These are phyloP conservation scores for Orthosia incerta DNA, from an alignment of 2,888 invertebrate genomes.

Conservation along the genomic window DNA sequence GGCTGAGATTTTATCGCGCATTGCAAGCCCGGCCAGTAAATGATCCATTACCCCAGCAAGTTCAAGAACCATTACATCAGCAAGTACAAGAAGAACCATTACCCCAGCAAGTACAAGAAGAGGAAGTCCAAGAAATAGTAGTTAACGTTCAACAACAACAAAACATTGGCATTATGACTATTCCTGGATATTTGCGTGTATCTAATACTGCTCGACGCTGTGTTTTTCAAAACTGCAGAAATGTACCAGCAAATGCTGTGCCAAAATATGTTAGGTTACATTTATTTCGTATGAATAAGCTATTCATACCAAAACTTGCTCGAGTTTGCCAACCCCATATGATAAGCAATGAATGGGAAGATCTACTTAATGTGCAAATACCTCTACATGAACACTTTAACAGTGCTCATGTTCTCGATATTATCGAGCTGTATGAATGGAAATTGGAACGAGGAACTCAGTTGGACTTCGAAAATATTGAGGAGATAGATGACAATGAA, in stretches of 20 bases:
- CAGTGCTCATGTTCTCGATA: slow-evolving; percentile 13
- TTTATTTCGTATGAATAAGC: slow-evolving; percentile 2
- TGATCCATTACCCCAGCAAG: too few relatives aligned
- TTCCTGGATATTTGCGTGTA: too few relatives aligned
- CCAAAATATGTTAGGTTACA: slow-evolving; percentile 7
- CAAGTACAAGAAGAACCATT: slow-evolving; percentile 9
- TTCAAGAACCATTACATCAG: slow-evolving; percentile 18
- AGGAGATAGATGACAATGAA: neutral
- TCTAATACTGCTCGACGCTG: too few relatives aligned
- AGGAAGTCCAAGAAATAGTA: slow-evolving; percentile 19
- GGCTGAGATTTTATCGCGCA: too few relatives aligned
- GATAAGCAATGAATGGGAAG: slow-evolving; percentile 14
- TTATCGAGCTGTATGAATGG: neutral
- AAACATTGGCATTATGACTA: slow-evolving; percentile 18
- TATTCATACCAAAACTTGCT: slow-evolving; percentile 17
- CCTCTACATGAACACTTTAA: neutral
- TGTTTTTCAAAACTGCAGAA: too few relatives aligned
- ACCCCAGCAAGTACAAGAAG: slow-evolving; percentile 15
- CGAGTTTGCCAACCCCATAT: slow-evolving; percentile 32
- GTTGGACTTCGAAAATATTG: neutral
- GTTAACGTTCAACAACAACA: slow-evolving; percentile 13
- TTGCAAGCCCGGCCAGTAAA: too few relatives aligned
- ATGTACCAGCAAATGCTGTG: slow-evolving; percentile 9
- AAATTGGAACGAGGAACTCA: too few relatives aligned
- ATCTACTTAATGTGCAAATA: slow-evolving; percentile 8